Base-by-base conservation (phyloP, 2,797 vertebrate species). In the Natrix natrix region DNA sequence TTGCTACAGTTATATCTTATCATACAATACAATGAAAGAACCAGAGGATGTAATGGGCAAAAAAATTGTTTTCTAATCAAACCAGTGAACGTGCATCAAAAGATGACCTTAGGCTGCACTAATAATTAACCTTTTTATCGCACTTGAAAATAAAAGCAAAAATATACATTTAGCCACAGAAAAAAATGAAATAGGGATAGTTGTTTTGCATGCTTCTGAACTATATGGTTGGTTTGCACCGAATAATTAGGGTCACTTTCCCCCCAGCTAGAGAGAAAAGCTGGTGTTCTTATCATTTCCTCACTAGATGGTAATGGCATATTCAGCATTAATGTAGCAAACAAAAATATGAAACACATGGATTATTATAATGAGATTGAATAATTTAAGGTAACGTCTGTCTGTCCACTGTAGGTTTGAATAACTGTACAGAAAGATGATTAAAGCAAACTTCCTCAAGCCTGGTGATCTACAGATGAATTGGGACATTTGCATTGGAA, bases 81-180 rank as follows among this genome's bases (percentile, higher is more conserved):
- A 63, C 5, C 78, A 87, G 78, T 7, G 32, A 66, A 94, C n/a
- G 63, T 92, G 93, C 93, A 59, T 22, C 0, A 69, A 78, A 60
- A 52, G 32, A 0, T 52, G 1, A 5, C 0, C 0, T 22, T 89
- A 69, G 87, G 61, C 32, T 22, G 20, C 2, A n/a, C 14, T 22
- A 69, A 43, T 16, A 48, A 7, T 5, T 48, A 14, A 28, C 26
- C 14, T 16, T 69, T 74, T 14, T 57, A 32, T 60, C 54, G 24
- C 13, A 14, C 48, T 69, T 54, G 8, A 69, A 89, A 88, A 60
- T 11, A 52, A 48, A 48, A 56, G 83, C 14, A 86, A 89, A 89
- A 17, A 14, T 32, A 63, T 26, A 86, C 10, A 74, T 57, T 93
- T 87, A 91, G 52, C 28, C 12, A 66, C 3, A 7, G 56, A 8